A percentile compares a stretch with the other conserved stretches of the same genome.
phyloP scores from a whole-genome alignment of 2,797 vertebrate genomes.

The Tolypeutes matacus region DNA sequence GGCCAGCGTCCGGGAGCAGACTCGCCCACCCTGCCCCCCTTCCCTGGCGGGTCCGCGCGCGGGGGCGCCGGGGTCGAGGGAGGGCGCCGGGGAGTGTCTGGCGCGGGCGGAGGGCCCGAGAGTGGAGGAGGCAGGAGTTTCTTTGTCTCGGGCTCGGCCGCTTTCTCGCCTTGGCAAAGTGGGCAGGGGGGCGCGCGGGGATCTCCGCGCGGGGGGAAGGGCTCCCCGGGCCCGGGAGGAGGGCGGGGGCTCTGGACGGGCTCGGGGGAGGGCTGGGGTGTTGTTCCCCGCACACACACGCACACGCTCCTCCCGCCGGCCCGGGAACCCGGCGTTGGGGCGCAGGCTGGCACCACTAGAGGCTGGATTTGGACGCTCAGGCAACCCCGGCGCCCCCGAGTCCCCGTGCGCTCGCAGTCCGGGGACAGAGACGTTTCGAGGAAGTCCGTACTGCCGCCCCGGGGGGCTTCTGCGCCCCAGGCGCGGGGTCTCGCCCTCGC shows the following conservation, averaged over 20 bases:
- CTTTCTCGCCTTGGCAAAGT: slow-evolving; percentile 84
- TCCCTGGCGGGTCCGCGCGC: not conserved
- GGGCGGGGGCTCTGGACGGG: not conserved
- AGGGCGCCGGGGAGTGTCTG: slow-evolving; percentile 77
- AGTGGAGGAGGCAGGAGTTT: slow-evolving; percentile 84
- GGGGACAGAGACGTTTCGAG: not conserved
- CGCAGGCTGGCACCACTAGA: not conserved
- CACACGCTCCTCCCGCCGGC: not conserved
- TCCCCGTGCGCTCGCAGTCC: not conserved
- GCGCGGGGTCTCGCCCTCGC: not conserved
- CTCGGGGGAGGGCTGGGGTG: not conserved
- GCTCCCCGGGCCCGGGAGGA: slow-evolving; percentile 4
- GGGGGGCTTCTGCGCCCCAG: not conserved
- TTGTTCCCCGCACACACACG: not conserved
- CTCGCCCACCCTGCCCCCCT: not conserved
- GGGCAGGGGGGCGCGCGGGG: slow-evolving; percentile 84
- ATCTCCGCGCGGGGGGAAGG: slow-evolving; percentile 74
- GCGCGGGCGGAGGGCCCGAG: slow-evolving; percentile 41
- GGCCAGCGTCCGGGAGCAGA: not conserved
- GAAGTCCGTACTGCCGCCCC: slow-evolving; percentile 16
- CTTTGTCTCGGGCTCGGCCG: slow-evolving; percentile 87
- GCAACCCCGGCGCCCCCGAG: not conserved
- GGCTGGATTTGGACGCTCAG: not conserved
- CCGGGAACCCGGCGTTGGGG: not conserved
- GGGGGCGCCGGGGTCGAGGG: slow-evolving; percentile 31